These are phyloP conservation scores for Geotrypetes seraphini DNA, from an alignment of 2,797 vertebrate genomes.

Conservation along the genomic window DNA sequence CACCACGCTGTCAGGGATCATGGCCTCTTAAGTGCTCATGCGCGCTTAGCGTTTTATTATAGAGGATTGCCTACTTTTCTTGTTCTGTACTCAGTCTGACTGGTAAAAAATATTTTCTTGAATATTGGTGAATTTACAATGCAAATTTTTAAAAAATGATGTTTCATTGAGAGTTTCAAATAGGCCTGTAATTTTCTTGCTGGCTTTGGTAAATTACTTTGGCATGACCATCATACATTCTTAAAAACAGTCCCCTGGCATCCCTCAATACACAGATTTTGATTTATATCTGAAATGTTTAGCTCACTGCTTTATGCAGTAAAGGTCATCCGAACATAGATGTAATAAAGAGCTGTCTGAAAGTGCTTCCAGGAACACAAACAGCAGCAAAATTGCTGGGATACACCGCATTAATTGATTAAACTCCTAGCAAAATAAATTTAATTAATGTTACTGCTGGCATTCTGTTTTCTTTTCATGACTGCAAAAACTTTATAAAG, in stretches of 20 bases:
- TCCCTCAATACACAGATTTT: slow-evolving; percentile 32
- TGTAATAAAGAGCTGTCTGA: slow-evolving; percentile 23
- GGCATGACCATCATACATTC: slow-evolving; percentile 23
- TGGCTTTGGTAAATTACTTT: slow-evolving; percentile 25
- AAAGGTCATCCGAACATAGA: slow-evolving; percentile 30
- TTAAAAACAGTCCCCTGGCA: slow-evolving; percentile 30
- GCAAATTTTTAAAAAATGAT: slow-evolving; percentile 5
- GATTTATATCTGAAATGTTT: slow-evolving; percentile 27
- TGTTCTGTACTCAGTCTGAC: slow-evolving; percentile 1
- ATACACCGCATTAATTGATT: slow-evolving; percentile 31
- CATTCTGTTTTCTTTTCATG: slow-evolving; percentile 15
- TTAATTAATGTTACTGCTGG: slow-evolving; percentile 29
- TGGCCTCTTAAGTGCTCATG: too few species aligned
- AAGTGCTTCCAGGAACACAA: slow-evolving; percentile 26
- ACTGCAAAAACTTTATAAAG: slow-evolving; percentile 17
- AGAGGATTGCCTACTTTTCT: slow-evolving; percentile 23
- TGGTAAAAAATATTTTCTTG: too few species aligned
- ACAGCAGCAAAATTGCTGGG: slow-evolving; percentile 22
- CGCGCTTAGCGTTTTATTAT: too few species aligned
- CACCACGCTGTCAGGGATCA: too few species aligned
- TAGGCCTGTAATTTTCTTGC: slow-evolving; percentile 29
- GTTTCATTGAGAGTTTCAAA: slow-evolving; percentile 30
- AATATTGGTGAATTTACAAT: too few species aligned
- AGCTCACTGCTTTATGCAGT: slow-evolving; percentile 29
- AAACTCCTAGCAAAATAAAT: slow-evolving; percentile 28